Evolutionary conservation across 1,140 invertebrate genomes (phyloP).

Genomic region (Drosophila malerkotliana): DNA sequence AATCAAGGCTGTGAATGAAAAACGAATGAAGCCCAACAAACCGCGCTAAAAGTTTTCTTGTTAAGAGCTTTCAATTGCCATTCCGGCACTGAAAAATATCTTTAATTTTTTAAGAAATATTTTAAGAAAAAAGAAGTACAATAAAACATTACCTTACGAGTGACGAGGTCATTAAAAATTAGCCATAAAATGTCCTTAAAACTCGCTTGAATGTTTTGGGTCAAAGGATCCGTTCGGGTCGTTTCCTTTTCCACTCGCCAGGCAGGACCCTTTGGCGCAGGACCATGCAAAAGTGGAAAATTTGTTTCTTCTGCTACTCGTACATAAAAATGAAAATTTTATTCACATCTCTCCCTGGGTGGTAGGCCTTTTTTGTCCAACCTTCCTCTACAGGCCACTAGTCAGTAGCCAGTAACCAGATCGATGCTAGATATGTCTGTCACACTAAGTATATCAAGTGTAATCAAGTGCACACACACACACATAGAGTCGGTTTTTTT

Average conservation of each 20-base stretch:
- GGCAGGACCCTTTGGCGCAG: conserved; percentile 12
- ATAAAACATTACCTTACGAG: background rate
- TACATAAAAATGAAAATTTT: conserved; percentile 55
- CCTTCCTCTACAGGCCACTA: background rate
- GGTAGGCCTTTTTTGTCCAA: conserved; percentile 23
- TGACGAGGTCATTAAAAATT: background rate
- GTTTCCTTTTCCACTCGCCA: background rate
- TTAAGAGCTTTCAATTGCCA: conserved; percentile 48
- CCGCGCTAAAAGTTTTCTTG: conserved; percentile 65
- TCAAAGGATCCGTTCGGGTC: conserved; percentile 1
- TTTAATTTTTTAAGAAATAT: background rate
- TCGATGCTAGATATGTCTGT: conserved; percentile 44
- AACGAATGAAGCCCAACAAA: conserved; percentile 59
- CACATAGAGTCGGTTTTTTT: background rate
- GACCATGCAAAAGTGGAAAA: background rate
- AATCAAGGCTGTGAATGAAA: conserved; percentile 2
- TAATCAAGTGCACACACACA: conserved; percentile 47
- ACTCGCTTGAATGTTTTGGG: conserved; percentile 4
- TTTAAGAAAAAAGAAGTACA: background rate
- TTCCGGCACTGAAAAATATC: conserved; percentile 7
- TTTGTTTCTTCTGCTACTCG: conserved; percentile 16
- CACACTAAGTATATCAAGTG: conserved; percentile 53
- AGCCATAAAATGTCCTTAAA: background rate
- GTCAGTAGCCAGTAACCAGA: conserved; percentile 5
- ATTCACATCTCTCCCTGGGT: conserved; percentile 14